phyloP scores from a whole-genome alignment of 2,113 vertebrate species.

The Oreochromis tanganicae region DNA sequence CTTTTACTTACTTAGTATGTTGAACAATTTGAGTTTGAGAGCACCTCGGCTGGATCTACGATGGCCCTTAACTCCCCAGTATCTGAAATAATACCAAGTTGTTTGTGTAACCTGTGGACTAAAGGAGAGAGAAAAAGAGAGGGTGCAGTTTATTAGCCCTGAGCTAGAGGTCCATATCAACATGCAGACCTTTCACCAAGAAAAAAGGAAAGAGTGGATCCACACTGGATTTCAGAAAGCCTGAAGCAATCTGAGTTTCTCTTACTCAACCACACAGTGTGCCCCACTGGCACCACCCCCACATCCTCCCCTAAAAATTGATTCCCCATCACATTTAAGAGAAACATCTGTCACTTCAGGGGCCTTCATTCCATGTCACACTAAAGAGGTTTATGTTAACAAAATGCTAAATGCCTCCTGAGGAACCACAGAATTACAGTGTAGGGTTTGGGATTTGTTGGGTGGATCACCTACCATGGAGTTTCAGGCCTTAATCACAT shows the following conservation, averaged over 20 bases:
- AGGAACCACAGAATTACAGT: constrained; percentile 34
- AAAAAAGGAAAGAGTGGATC: constrained; percentile 1
- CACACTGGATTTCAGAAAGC: constrained; percentile 45
- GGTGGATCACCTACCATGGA: constrained; percentile 35
- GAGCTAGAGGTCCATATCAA: not conserved
- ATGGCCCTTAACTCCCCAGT: constrained; percentile 6
- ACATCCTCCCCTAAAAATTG: not conserved
- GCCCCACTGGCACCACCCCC: not conserved
- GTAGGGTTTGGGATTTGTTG: constrained; percentile 29
- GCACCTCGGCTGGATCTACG: constrained; percentile 1
- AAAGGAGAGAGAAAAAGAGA: not conserved
- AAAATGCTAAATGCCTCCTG: constrained; percentile 58
- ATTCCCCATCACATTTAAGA: constrained; percentile 50
- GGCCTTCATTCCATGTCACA: constrained; percentile 52
- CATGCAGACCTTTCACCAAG: constrained; percentile 9
- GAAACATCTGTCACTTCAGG: constrained; percentile 65
- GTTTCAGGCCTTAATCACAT: constrained; percentile 57
- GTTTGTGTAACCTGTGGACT: not conserved
- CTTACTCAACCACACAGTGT: not conserved
- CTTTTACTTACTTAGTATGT: not conserved
- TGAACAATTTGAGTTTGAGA: constrained; percentile 11
- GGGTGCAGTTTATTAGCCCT: constrained; percentile 6
- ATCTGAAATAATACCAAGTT: constrained; percentile 8
- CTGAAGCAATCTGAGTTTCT: constrained; percentile 24
- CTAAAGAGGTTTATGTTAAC: constrained; percentile 69